A percentile compares a stretch with the other conserved stretches of the same genome.
phyloP scores from a whole-genome alignment of 2,113 vertebrate genomes.

The Phocoena phocoena region DNA sequence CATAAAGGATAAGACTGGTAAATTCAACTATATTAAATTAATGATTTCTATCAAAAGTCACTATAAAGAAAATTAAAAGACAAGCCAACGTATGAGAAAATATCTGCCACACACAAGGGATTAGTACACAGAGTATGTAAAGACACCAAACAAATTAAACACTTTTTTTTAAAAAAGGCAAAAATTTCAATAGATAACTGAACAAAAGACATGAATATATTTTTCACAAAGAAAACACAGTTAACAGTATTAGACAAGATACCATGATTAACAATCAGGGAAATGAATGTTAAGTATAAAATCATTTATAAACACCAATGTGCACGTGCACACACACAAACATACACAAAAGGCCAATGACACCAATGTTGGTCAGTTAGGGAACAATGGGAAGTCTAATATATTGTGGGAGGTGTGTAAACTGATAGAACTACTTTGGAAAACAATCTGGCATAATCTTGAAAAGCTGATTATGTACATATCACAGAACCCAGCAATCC shows the following conservation, averaged over 20 bases:
- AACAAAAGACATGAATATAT: background rate
- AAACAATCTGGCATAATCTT: background rate
- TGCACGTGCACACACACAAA: background rate
- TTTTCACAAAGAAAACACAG: background rate
- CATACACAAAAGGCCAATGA: background rate
- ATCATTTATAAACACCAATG: background rate
- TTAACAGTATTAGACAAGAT: background rate
- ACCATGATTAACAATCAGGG: background rate
- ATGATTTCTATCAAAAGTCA: slow-evolving; percentile 17
- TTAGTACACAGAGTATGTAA: background rate
- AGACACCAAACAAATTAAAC: background rate
- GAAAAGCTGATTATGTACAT: background rate
- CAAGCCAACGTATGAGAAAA: background rate
- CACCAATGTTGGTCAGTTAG: background rate
- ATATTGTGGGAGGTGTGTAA: background rate
- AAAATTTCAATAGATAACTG: background rate
- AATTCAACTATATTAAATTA: slow-evolving; percentile 50
- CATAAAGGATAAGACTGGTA: background rate
- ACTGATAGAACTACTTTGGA: background rate
- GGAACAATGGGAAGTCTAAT: background rate
- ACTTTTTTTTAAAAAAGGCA: background rate
- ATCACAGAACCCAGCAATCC: background rate
- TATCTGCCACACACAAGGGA: background rate
- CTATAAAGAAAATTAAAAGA: background rate
- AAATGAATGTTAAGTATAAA: background rate